These are phyloP conservation scores for Perca schrenkii DNA, from an alignment of 2,113 vertebrate genomes.

Conservation along the genomic window DNA sequence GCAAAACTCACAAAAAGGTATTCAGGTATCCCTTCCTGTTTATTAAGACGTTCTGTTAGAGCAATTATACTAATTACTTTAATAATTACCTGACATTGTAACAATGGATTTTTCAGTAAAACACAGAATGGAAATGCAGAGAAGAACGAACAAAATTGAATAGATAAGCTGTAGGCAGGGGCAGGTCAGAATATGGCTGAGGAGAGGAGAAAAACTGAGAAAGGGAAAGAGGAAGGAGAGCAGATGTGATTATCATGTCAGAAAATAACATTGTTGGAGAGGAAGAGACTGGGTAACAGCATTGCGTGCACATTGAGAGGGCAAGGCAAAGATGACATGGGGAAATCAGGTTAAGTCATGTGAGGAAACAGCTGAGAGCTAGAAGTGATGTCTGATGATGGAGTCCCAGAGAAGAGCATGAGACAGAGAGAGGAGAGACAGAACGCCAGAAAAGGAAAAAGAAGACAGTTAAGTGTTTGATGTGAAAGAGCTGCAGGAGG, in stretches of 20 bases:
- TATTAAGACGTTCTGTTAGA: slow-evolving; percentile 15
- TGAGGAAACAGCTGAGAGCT: slow-evolving; percentile 43
- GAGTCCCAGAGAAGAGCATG: slow-evolving; percentile 37
- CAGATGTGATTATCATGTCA: slow-evolving; percentile 24
- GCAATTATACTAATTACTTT: slow-evolving; percentile 1
- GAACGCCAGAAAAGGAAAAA: slow-evolving; percentile 30
- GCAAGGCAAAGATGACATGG: slow-evolving; percentile 20
- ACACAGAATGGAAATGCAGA: slow-evolving; percentile 28
- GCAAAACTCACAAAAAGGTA: slow-evolving; percentile 17
- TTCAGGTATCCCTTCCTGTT: slow-evolving; percentile 1
- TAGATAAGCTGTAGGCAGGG: slow-evolving; percentile 20
- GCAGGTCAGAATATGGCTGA: slow-evolving; percentile 14
- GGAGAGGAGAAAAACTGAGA: slow-evolving; percentile 6
- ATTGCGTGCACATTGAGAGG: slow-evolving; percentile 22
- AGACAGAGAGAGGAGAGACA: slow-evolving; percentile 34
- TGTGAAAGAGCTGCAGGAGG: slow-evolving; percentile 36
- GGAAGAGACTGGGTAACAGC: slow-evolving; percentile 28
- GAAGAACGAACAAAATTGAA: slow-evolving; percentile 11
- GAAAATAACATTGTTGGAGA: background rate
- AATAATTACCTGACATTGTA: slow-evolving; percentile 11
- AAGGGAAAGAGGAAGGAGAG: background rate
- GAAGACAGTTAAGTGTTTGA: slow-evolving; percentile 34
- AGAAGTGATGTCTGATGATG: slow-evolving; percentile 39
- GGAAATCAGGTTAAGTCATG: slow-evolving; percentile 42
- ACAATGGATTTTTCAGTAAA: slow-evolving; percentile 11